Evolutionary conservation across 2,888 invertebrate species (phyloP).

Genomic region (Hyposoter dolosus): DNA sequence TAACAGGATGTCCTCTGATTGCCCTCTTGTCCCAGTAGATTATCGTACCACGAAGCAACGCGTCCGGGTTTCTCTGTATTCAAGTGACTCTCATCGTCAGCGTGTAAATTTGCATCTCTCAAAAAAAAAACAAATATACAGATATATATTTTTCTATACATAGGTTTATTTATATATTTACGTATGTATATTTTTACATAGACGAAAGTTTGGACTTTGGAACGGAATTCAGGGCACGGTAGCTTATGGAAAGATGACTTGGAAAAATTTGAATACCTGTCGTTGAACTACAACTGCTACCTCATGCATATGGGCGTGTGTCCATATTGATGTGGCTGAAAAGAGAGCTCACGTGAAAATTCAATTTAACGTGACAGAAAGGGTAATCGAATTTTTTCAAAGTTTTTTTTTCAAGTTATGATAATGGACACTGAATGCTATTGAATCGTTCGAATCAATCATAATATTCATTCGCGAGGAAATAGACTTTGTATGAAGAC

Average conservation of each 20-base stretch:
- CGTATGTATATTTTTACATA: conserved; percentile 10
- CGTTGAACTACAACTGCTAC: conserved; percentile 25
- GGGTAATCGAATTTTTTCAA: conserved; percentile 2
- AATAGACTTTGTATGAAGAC: neutral
- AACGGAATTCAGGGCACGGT: conserved; percentile 49
- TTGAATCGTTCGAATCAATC: neutral
- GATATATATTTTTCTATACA: neutral
- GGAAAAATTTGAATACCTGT: conserved; percentile 60
- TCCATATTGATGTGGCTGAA: neutral
- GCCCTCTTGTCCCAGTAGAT: conserved; percentile 80
- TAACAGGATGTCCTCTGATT: conserved; percentile 82
- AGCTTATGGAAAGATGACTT: conserved; percentile 52
- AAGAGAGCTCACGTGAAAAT: neutral
- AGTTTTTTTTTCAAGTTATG: neutral
- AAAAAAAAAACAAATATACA: neutral
- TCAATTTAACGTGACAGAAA: neutral
- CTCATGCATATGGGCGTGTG: conserved; percentile 5
- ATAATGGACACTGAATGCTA: neutral
- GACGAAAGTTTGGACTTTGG: conserved; percentile 20
- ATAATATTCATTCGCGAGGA: neutral
- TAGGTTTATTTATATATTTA: conserved; percentile 33
- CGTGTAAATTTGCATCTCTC: conserved; percentile 60
- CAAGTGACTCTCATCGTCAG: conserved; percentile 40
- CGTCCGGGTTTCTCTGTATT: conserved; percentile 55
- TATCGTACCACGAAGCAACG: conserved; percentile 68